These are phyloP conservation scores for Phalacrocorax aristotelis DNA, from an alignment of 2,113 vertebrate species.

Conservation along the genomic window DNA sequence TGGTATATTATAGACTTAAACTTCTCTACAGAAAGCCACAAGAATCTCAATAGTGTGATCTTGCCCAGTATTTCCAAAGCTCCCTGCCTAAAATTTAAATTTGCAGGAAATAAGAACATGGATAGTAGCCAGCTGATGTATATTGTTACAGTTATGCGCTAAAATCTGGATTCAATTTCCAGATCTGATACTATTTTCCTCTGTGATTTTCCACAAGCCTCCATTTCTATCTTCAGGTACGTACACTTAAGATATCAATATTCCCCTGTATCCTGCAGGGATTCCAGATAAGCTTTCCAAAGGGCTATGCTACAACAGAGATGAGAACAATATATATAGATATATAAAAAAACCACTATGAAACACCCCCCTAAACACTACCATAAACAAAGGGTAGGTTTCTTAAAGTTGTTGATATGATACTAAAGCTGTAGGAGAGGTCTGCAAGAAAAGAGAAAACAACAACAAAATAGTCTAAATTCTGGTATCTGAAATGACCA, in stretches of 20 bases:
- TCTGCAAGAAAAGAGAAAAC: not conserved
- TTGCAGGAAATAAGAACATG: constrained; percentile 21
- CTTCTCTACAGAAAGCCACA: not conserved
- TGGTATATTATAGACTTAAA: not conserved
- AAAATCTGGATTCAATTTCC: constrained; percentile 9
- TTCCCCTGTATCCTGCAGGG: not conserved
- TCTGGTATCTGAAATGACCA: not conserved
- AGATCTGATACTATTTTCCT: constrained; percentile 18
- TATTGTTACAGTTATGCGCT: not conserved
- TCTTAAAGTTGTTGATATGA: not conserved
- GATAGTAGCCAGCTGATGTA: not conserved
- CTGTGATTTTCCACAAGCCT: not conserved
- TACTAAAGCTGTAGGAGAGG: not conserved
- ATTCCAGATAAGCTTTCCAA: not conserved
- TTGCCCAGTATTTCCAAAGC: not conserved
- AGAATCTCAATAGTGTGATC: not conserved
- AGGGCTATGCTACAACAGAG: not conserved
- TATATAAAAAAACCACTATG: too few species aligned
- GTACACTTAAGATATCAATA: not conserved
- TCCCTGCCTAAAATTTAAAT: not conserved
- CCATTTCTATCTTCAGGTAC: not conserved
- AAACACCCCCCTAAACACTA: not conserved
- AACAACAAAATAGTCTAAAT: accelerated
- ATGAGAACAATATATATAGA: not conserved
- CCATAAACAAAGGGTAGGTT: not conserved